A percentile compares a stretch with the other conserved stretches of the same genome.
Evolutionary conservation across 2,113 vertebrate genomes (phyloP).

Genomic region (Shinisaurus crocodilurus): DNA sequence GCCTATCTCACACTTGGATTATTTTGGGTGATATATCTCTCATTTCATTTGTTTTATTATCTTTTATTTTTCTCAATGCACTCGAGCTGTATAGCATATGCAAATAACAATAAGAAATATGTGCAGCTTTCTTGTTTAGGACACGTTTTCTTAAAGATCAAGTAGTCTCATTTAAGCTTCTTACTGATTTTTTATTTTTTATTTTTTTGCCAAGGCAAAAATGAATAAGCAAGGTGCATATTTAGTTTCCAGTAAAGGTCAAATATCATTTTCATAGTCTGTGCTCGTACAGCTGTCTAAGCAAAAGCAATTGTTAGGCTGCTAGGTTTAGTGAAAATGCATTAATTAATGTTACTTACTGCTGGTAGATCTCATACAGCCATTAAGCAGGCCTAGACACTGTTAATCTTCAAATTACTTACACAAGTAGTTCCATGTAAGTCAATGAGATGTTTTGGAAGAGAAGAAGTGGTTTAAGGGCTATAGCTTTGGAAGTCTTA

Average conservation of each 20-base stretch:
- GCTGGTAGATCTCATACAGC: slow-evolving; percentile 43
- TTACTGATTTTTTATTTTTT: slow-evolving; percentile 48
- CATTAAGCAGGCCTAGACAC: slow-evolving; percentile 24
- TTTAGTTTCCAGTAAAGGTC: slow-evolving; percentile 66
- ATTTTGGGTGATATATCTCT: slow-evolving; percentile 75
- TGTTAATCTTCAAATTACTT: slow-evolving; percentile 9
- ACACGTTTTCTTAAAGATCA: slow-evolving; percentile 69
- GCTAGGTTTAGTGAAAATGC: slow-evolving; percentile 42
- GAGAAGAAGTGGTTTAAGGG: background rate
- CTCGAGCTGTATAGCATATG: slow-evolving; percentile 69
- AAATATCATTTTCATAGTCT: slow-evolving; percentile 61
- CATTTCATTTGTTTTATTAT: slow-evolving; percentile 79
- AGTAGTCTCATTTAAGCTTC: slow-evolving; percentile 59
- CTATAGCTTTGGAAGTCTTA: slow-evolving; percentile 2
- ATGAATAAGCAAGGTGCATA: slow-evolving; percentile 62
- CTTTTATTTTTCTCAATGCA: slow-evolving; percentile 73
- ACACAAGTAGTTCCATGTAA: background rate
- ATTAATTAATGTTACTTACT: slow-evolving; percentile 65
- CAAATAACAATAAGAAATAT: slow-evolving; percentile 65
- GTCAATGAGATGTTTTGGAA: background rate
- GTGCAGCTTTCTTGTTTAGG: slow-evolving; percentile 62
- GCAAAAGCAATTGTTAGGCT: slow-evolving; percentile 49
- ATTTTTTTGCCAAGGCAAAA: slow-evolving; percentile 61
- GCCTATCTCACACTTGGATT: slow-evolving; percentile 73
- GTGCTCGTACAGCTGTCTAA: slow-evolving; percentile 48